phyloP scores from a whole-genome alignment of 2,888 invertebrate species.

The Erpobdella octoculata region DNA sequence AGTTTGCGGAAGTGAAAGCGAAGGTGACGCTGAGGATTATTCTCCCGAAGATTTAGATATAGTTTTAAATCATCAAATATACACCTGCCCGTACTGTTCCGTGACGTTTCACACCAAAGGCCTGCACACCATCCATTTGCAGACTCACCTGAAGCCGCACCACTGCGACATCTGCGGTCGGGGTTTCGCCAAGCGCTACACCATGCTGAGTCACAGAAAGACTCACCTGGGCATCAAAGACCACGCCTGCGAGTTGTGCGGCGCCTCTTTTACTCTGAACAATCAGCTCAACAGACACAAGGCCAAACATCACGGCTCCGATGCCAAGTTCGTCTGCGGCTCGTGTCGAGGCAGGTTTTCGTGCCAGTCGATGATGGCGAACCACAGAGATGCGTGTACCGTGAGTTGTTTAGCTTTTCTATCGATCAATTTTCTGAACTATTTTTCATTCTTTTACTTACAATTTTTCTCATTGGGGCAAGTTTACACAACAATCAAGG shows the following conservation, averaged over 20 bases:
- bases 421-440: too few relatives aligned
- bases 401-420: too few relatives aligned
- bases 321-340: background rate
- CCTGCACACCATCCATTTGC: background rate
- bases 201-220: slow-evolving; percentile 13
- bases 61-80: too few relatives aligned
- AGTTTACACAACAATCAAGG: too few relatives aligned
- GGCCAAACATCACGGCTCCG: background rate
- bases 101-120: slow-evolving; percentile 1
- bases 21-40: too few relatives aligned
- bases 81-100: slow-evolving; percentile 13
- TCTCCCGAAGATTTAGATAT: too few relatives aligned
- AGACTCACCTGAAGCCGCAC: background rate
- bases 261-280: slow-evolving; percentile 12
- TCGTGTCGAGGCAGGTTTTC: slow-evolving; percentile 1
- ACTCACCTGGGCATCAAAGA: slow-evolving; percentile 3
- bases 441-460: too few relatives aligned
- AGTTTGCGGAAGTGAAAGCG: too few relatives aligned
- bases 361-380: background rate
- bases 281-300: slow-evolving; percentile 19
- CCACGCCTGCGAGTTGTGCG: slow-evolving; percentile 19
- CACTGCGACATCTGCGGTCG: slow-evolving; percentile 10
- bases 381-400: too few relatives aligned
- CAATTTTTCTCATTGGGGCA: too few relatives aligned
- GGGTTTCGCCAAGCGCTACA: slow-evolving; percentile 2